Conservation (phyloP, 2,797 vertebrate genomes). For the Euphonia xanthogaster region DNA sequence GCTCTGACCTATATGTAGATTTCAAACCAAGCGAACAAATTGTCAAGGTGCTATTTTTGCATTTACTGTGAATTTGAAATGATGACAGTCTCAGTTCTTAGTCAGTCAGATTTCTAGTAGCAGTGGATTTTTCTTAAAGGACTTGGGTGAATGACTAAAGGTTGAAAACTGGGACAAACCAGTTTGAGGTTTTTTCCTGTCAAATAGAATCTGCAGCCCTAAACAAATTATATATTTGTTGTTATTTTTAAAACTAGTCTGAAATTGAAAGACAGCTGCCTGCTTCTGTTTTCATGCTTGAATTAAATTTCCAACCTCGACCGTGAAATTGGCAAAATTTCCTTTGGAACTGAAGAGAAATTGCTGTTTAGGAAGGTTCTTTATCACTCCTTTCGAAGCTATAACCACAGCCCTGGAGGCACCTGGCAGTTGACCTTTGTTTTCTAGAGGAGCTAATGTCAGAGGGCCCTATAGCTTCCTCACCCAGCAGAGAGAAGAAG, state of each 20-base stretch:
- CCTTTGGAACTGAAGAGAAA: neutral
- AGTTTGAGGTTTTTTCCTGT: neutral
- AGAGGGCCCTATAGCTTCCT: neutral
- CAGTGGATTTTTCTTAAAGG: constrained; percentile 38
- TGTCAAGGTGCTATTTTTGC: constrained; percentile 37
- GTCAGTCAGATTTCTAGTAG: constrained; percentile 40
- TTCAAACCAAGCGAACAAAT: neutral
- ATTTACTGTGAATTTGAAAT: constrained; percentile 36
- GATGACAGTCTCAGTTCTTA: constrained; percentile 12
- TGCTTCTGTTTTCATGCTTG: neutral
- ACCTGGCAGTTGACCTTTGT: neutral
- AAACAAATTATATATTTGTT: constrained; percentile 2
- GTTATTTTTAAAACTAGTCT: constrained; percentile 1
- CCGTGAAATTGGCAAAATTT: neutral
- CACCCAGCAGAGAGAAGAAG: neutral
- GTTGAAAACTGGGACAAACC: constrained; percentile 33
- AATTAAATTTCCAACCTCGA: neutral
- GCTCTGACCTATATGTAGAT: constrained; percentile 24
- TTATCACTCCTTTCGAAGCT: rapidly evolving
- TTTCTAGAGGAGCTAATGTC: neutral
- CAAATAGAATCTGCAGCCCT: neutral
- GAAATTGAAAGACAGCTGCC: constrained; percentile 19
- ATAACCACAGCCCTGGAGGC: neutral
- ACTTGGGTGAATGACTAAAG: constrained; percentile 28
- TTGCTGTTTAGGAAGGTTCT: neutral